Evolutionary conservation across 2,888 invertebrate species (phyloP).

Genomic region (Latrodectus elegans): DNA sequence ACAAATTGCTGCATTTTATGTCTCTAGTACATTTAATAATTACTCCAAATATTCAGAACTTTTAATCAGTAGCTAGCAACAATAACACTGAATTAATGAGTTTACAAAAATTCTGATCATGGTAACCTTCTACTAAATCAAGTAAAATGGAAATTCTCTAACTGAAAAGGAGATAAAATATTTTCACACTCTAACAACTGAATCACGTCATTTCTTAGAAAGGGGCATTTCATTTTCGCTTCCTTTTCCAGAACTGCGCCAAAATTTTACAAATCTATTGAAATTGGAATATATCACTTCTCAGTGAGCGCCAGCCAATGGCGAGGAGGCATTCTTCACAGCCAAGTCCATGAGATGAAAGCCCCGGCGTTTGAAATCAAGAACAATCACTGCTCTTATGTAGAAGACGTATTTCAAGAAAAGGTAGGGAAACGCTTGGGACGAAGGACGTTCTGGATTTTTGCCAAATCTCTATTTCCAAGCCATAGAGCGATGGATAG

Average conservation of each 20-base stretch:
- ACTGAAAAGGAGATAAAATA: neutral
- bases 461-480: slow-evolving; percentile 31
- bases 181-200: neutral
- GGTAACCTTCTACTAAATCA: neutral
- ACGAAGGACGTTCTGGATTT: slow-evolving; percentile 14
- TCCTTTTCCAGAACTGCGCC: too few species aligned
- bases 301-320: neutral
- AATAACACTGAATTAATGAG: too few species aligned
- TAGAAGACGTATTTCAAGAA: slow-evolving; percentile 15
- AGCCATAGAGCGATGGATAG: slow-evolving; percentile 26
- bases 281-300: slow-evolving; percentile 5
- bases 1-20: too few species aligned
- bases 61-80: too few species aligned
- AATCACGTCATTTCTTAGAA: neutral
- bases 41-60: too few species aligned
- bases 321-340: too few species aligned
- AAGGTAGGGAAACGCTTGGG: neutral
- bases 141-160: neutral
- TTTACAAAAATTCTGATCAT: too few species aligned
- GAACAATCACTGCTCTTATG: slow-evolving; percentile 28
- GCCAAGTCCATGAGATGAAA: slow-evolving; percentile 1
- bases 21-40: too few species aligned
- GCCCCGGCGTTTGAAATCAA: slow-evolving; percentile 13
- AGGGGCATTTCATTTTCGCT: too few species aligned
- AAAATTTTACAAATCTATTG: neutral